Conservation (phyloP, 2,113 vertebrate species). For the Caretta caretta region DNA sequence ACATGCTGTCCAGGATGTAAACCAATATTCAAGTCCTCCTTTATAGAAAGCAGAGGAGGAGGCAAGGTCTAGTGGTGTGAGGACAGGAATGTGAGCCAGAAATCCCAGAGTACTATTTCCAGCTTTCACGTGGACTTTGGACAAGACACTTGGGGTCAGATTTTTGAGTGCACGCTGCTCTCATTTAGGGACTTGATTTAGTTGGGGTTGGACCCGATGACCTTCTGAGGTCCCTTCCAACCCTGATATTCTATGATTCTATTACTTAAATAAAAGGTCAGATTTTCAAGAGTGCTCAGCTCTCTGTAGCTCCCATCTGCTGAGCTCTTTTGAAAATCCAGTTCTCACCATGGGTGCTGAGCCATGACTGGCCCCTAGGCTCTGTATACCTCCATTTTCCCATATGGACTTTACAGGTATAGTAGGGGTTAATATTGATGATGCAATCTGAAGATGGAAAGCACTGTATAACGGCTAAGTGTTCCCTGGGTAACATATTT, state of each 20-base stretch:
- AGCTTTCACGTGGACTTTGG: neutral
- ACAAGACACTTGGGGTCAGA: neutral
- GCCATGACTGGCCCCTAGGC: neutral
- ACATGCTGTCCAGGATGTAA: neutral
- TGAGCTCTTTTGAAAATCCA: neutral
- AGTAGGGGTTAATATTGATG: rapidly evolving
- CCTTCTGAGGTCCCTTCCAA: too few relatives aligned
- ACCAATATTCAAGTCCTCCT: rapidly evolving
- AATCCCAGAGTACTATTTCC: neutral
- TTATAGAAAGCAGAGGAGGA: rapidly evolving
- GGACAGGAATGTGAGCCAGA: neutral
- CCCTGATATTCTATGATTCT: too few relatives aligned
- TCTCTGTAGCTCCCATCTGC: neutral
- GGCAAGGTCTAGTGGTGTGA: rapidly evolving
- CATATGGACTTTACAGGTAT: neutral
- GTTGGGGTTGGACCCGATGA: too few relatives aligned
- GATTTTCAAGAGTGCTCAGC: neutral
- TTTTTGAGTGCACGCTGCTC: too few relatives aligned
- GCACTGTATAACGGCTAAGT: neutral
- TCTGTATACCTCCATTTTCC: neutral
- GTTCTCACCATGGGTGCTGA: neutral
- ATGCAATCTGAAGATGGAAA: neutral
- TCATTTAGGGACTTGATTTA: too few relatives aligned
- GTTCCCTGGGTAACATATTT: neutral
- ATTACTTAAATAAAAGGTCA: neutral